Percentiles rank a stretch among this genome's conserved stretches.
These are phyloP conservation scores for Heteractis magnifica DNA, from an alignment of 92 coral and sea anemone species.

Conservation along the genomic window DNA sequence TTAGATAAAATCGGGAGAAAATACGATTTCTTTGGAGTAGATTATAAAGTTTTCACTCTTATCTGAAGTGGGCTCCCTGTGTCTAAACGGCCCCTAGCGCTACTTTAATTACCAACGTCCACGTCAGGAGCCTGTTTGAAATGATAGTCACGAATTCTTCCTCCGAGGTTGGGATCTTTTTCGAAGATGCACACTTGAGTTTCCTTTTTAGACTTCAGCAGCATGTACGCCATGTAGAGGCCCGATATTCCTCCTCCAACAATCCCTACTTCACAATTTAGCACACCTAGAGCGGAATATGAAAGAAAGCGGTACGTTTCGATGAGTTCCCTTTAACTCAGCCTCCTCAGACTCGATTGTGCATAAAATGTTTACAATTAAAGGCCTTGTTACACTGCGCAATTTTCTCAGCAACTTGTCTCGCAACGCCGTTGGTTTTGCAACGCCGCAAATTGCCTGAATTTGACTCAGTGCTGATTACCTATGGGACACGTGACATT, in stretches of 20 bases:
- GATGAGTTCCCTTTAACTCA: too few species aligned
- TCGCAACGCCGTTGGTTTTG: too few species aligned
- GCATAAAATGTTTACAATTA: too few species aligned
- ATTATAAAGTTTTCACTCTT: background rate
- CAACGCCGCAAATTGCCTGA: too few species aligned
- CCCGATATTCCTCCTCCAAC: slow-evolving; percentile 69
- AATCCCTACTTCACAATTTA: slow-evolving; percentile 58
- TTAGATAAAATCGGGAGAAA: too few species aligned
- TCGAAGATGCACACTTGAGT: slow-evolving; percentile 53
- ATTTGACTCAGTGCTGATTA: background rate
- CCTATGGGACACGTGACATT: slow-evolving; percentile 70
- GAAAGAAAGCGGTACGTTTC: background rate
- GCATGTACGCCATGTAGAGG: slow-evolving; percentile 62
- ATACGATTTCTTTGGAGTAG: too few species aligned
- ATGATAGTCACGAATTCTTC: slow-evolving; percentile 54
- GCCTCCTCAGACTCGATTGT: too few species aligned
- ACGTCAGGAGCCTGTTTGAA: slow-evolving; percentile 58
- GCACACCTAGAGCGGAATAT: slow-evolving; percentile 3
- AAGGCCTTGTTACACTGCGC: too few species aligned
- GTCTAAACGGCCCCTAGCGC: background rate
- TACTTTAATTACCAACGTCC: slow-evolving; percentile 37
- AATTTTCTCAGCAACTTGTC: too few species aligned
- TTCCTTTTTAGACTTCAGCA: slow-evolving; percentile 52
- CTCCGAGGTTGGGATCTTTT: slow-evolving; percentile 56
- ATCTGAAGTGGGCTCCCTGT: background rate